Evolutionary conservation across 1,140 invertebrate species (phyloP), one percentile per base, ranked within the genome.

Genomic region (Pemphigus obesinymphae): DNA sequence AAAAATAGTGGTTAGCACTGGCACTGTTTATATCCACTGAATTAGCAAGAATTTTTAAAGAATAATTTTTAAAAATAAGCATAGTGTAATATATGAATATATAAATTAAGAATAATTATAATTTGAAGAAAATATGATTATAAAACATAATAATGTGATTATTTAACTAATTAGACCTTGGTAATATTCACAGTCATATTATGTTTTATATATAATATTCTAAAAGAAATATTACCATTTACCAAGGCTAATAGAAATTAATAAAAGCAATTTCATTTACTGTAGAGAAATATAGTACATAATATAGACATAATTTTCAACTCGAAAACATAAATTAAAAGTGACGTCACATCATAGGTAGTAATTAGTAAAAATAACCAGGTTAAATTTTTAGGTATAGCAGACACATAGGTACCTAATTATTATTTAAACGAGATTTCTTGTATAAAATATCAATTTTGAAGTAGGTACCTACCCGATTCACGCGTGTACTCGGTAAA

Each of bases 181-280:
- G n/a, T 26, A n/a, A n/a, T n/a, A n/a, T n/a, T n/a, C n/a, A n/a
- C n/a, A n/a, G n/a, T n/a, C n/a, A n/a, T n/a, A n/a, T n/a, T n/a
- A n/a, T n/a, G n/a, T n/a, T n/a, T n/a, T n/a, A n/a, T n/a, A n/a
- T n/a, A n/a, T n/a, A n/a, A 45, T 70, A 37, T 45, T 45, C 40
- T 15, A 70, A 45, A 70, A 23, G n/a, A 70, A 70, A 70, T 26
- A 70, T 43, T 17, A 43, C 43, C 37, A 8, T n/a, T n/a, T n/a
- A n/a, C 29, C 66, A 70, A 70, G 40, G 37, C 66, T 70, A 70
- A 45, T 70, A 70, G 66, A 70, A 70, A 70, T 17, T 45, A 70
- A 70, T 70, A 70, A 43, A 70, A 26, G n/a, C 40, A 43, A 70
- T 70, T 70, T 70, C 66, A 23, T 45, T 43, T 43, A 43, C 37